Conservation (phyloP, 2,797 vertebrate species). For the Anisognathus igniventris region DNA sequence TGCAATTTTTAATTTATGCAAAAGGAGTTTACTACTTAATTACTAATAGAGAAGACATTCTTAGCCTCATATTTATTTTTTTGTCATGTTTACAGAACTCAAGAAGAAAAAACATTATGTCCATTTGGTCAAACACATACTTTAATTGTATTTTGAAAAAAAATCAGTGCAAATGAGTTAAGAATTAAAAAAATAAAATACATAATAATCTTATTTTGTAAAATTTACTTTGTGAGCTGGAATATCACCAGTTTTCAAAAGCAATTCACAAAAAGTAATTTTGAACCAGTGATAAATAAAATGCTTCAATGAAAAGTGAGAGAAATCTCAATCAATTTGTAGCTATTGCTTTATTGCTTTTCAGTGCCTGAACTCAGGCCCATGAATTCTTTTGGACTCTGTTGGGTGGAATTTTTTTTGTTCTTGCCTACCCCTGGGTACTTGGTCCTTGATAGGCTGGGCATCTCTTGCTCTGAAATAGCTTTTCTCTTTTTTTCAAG, state of each 20-base stretch:
- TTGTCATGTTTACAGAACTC: slow-evolving; percentile 56
- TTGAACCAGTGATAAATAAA: neutral
- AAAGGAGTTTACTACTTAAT: slow-evolving; percentile 59
- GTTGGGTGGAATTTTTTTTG: neutral
- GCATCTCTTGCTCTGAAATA: neutral
- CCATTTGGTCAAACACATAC: slow-evolving; percentile 23
- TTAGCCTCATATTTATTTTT: slow-evolving; percentile 16
- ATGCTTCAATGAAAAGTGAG: neutral
- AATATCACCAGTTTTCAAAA: neutral
- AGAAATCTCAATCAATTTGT: neutral
- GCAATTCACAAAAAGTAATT: neutral
- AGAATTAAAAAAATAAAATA: neutral
- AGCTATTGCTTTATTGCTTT: neutral
- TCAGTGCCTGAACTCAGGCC: neutral
- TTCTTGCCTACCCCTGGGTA: neutral
- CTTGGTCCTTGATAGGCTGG: neutral
- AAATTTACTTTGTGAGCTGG: neutral
- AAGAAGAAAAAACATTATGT: slow-evolving; percentile 28
- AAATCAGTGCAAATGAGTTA: neutral
- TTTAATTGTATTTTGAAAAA: slow-evolving; percentile 35
- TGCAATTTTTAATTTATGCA: slow-evolving; percentile 62
- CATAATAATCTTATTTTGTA: neutral
- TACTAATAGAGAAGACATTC: slow-evolving; percentile 51
- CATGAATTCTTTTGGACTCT: neutral
- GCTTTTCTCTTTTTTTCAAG: neutral